A percentile compares a stretch with the other conserved stretches of the same genome.
phyloP scores from a whole-genome alignment of 2,113 vertebrate genomes.

The Pseudopipra pipra region DNA sequence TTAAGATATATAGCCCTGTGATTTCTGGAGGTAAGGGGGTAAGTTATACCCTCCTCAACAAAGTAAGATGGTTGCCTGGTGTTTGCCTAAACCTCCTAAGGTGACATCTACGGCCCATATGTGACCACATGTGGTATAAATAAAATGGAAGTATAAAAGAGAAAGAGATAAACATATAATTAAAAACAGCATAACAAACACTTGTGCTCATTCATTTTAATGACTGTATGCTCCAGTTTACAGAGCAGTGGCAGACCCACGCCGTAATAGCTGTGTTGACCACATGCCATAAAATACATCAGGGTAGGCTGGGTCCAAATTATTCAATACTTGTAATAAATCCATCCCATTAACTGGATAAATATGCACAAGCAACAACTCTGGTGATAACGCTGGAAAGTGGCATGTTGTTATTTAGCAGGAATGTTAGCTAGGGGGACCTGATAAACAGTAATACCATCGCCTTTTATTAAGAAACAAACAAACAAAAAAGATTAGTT shows the following conservation, averaged over 20 bases:
- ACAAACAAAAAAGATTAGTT: conserved; percentile 24
- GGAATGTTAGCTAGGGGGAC: neutral
- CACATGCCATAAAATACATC: conserved; percentile 75
- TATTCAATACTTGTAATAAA: conserved; percentile 76
- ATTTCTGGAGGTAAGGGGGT: conserved; percentile 36
- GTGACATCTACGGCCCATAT: conserved; percentile 66
- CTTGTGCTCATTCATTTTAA: conserved; percentile 70
- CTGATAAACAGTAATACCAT: conserved; percentile 5
- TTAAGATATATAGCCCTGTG: conserved; percentile 33
- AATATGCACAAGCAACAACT: conserved; percentile 61
- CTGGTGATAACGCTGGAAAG: conserved; percentile 54
- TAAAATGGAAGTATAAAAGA: conserved; percentile 72
- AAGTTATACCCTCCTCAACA: conserved; percentile 42
- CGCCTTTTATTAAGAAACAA: neutral
- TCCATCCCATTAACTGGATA: conserved; percentile 71
- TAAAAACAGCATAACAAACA: conserved; percentile 73
- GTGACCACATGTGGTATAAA: conserved; percentile 73
- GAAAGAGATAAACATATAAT: conserved; percentile 79
- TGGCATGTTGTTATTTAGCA: conserved; percentile 38
- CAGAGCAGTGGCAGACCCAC: conserved; percentile 62
- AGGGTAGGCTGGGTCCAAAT: conserved; percentile 55
- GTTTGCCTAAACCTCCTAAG: conserved; percentile 60
- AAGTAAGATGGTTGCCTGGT: conserved; percentile 58
- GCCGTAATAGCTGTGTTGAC: conserved; percentile 69
- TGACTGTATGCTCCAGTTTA: conserved; percentile 66